Evolutionary conservation across 2,113 vertebrate species (phyloP), one percentile per base, ranked within the genome.

Genomic region (Siniperca knerii): DNA sequence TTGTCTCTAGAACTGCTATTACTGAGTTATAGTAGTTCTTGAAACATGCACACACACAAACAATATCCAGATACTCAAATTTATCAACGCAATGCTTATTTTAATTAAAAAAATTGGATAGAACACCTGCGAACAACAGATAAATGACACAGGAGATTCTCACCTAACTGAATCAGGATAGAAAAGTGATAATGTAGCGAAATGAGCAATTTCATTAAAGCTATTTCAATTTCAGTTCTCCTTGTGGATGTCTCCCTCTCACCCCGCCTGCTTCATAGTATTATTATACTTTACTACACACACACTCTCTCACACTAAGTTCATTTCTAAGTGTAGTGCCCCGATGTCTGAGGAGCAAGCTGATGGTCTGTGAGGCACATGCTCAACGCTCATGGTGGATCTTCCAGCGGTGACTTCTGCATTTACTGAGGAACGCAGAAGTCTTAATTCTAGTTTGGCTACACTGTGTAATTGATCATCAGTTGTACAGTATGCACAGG

Each of bases 111-210:
- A 65, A 46, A 8, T 57, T 46, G 20, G 25, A 69, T 13, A 71
- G 33, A 71, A 40, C 25, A 55, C 18, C 48, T 75, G 57, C 2
- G 1, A 62, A 48, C 44, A 50, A 29, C 2, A 76, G 29, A 69
- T 37, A 40, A 40, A 68, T 76, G 23, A 52, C 25, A 44, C n/a
- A 15, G 23, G 40, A 61, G 55, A 68, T 61, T 54, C 54, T 42
- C 42, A 48, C 67, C 13, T 74, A 46, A 64, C 33, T 52, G 42
- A 68, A 54, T 68, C 72, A 50, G 40, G 46, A 82, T 4, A 16
- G n/a, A 54, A n/a, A 77, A 33, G 60, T 70, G 57, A 83, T 69
- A 70, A 70, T n/a, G 8, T 18, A 64, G n/a, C n/a, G 33, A 76
- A 62, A 44, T 69, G 42, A 82, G 12, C n/a, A 52, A 42, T 54